phyloP scores from a whole-genome alignment of 1,140 invertebrate species.

The Nasonia giraulti region DNA sequence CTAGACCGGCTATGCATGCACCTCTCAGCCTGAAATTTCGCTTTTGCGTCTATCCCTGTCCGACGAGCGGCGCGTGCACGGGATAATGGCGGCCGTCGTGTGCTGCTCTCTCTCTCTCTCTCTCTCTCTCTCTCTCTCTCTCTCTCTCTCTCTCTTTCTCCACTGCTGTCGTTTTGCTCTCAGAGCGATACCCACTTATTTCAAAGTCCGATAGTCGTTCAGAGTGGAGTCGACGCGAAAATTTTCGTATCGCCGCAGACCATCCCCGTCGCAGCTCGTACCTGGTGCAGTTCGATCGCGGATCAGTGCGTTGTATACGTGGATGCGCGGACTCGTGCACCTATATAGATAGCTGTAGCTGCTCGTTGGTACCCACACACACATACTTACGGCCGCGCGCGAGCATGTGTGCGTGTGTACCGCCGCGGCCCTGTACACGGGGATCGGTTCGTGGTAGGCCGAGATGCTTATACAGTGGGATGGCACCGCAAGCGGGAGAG shows the following conservation, averaged over 20 bases:
- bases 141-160: no score
- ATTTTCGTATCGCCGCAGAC: background rate
- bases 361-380: background rate
- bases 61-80: background rate
- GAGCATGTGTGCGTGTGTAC: background rate
- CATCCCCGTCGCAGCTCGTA: background rate
- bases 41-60: background rate
- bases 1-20: background rate
- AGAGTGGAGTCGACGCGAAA: no score
- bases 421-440: no score
- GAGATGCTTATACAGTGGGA: background rate
- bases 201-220: no score
- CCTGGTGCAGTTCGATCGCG: background rate
- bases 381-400: background rate
- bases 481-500: background rate
- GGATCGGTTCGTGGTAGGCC: background rate
- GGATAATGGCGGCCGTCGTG: conserved; percentile 30
- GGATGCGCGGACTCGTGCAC: conserved; percentile 8
- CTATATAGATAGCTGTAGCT: background rate
- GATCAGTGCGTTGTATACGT: conserved; percentile 18
- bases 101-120: background rate
- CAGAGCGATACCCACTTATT: no score
- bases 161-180: no score
- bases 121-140: no score
- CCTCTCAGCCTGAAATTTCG: background rate